Evolutionary conservation across 2,797 vertebrate species (phyloP).

Genomic region (Gorsachius magnificus): DNA sequence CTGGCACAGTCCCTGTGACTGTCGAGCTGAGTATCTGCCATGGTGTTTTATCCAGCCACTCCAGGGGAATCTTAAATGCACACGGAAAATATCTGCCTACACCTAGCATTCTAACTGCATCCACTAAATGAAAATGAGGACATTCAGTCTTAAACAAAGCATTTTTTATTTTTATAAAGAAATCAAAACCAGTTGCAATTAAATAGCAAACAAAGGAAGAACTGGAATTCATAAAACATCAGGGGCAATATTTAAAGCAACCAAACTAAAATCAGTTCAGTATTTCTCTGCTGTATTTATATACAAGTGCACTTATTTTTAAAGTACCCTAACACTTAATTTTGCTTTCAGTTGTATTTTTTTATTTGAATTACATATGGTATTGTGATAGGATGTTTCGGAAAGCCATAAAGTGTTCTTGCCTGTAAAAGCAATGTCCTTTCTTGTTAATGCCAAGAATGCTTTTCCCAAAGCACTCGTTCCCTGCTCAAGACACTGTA

Average conservation of each 20-base stretch:
- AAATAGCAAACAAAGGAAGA: conserved; percentile 64
- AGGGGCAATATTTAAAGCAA: conserved; percentile 56
- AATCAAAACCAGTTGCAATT: conserved; percentile 64
- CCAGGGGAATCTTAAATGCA: conserved; percentile 29
- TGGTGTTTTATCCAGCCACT: conserved; percentile 31
- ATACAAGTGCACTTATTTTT: conserved; percentile 38
- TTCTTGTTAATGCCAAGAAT: conserved; percentile 73
- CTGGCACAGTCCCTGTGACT: conserved; percentile 2
- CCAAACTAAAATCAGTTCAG: conserved; percentile 46
- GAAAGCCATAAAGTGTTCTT: conserved; percentile 66
- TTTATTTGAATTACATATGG: conserved; percentile 68
- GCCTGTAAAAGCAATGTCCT: conserved; percentile 73
- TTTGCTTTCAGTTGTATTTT: conserved; percentile 65
- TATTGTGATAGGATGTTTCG: conserved; percentile 68
- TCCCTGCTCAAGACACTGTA: conserved; percentile 68
- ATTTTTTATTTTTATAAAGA: conserved; percentile 35
- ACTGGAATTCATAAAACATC: conserved; percentile 66
- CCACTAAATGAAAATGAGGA: conserved; percentile 34
- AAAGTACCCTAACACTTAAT: conserved; percentile 61
- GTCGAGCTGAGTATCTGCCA: conserved; percentile 3
- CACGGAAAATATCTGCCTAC: conserved; percentile 26
- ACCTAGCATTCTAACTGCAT: background rate
- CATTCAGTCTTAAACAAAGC: conserved; percentile 29
- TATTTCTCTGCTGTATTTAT: conserved; percentile 69
- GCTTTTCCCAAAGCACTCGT: conserved; percentile 70